Conservation (phyloP, 2,797 vertebrate genomes). For the Sebastes iracundus region DNA sequence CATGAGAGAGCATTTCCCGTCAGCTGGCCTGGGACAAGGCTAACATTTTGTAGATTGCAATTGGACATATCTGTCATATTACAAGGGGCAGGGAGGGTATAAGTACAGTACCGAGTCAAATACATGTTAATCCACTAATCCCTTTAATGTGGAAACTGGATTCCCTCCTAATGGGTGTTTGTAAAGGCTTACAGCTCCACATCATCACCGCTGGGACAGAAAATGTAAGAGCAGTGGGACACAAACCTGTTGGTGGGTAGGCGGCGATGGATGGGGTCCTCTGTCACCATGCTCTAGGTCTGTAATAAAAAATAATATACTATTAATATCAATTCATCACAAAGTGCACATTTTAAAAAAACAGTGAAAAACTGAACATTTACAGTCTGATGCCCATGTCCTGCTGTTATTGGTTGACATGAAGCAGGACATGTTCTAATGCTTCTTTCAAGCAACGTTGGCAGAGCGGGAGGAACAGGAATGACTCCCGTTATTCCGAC, state of each 20-base stretch:
- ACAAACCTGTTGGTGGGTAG: neutral
- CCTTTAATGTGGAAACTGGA: slow-evolving; percentile 66
- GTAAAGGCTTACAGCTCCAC: slow-evolving; percentile 25
- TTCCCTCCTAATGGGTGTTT: slow-evolving; percentile 58
- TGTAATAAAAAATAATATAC: neutral
- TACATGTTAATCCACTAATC: slow-evolving; percentile 64
- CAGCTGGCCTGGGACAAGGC: neutral
- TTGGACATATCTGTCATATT: slow-evolving; percentile 37
- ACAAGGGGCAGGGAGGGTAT: neutral
- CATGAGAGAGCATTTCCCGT: neutral
- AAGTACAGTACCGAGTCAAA: slow-evolving; percentile 38
- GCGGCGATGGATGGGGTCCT: neutral
- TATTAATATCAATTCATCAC: neutral
- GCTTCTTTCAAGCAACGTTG: neutral
- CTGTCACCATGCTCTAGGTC: neutral
- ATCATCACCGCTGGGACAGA: slow-evolving; percentile 18
- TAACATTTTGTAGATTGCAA: slow-evolving; percentile 6
- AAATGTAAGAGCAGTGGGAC: neutral
- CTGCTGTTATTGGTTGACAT: neutral
- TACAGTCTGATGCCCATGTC: neutral
- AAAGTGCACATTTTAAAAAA: neutral
- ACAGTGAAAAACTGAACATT: neutral
- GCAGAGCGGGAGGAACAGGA: neutral
- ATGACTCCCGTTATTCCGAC: neutral
- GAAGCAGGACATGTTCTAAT: neutral